phyloP scores from a whole-genome alignment of 2,888 invertebrate genomes.

The Folsomia manolachei region DNA sequence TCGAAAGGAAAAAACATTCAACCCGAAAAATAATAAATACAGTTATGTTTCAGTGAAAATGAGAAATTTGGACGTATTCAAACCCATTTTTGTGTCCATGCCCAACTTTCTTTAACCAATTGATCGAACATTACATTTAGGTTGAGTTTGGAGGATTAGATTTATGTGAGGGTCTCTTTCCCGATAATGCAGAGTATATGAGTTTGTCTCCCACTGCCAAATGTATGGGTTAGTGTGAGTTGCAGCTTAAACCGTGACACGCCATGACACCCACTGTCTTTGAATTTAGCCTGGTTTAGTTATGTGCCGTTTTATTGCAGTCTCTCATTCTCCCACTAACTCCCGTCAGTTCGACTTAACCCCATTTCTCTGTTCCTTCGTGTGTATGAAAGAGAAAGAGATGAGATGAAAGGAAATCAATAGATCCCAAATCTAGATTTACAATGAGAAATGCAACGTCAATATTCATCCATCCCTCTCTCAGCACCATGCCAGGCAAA shows the following conservation, averaged over 20 bases:
- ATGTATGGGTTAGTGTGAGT: not conserved
- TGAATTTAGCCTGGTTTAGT: not conserved
- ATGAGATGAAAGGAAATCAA: conserved; percentile 30
- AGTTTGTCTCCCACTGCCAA: not conserved
- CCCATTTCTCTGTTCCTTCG: not conserved
- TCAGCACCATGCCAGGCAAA: too few species aligned
- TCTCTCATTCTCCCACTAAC: not conserved
- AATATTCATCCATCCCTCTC: too few species aligned
- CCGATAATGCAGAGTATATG: not conserved
- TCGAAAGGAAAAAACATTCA: too few species aligned
- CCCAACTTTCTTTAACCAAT: not conserved
- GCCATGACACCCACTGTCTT: not conserved
- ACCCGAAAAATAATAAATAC: not conserved
- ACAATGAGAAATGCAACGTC: conserved; percentile 25
- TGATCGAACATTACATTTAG: not conserved
- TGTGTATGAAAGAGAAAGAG: conserved; percentile 3
- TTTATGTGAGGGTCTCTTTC: not conserved
- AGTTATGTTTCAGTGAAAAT: not conserved
- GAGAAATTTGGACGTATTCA: not conserved
- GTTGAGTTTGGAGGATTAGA: not conserved
- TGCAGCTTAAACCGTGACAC: not conserved
- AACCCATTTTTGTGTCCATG: not conserved
- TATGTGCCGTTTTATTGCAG: too few species aligned
- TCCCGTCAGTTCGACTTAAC: not conserved
- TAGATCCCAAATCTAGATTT: conserved; percentile 11